A percentile compares a stretch with the other conserved stretches of the same genome.
phyloP scores from a whole-genome alignment of 2,797 vertebrate species.

The Enteromius argenteus region DNA sequence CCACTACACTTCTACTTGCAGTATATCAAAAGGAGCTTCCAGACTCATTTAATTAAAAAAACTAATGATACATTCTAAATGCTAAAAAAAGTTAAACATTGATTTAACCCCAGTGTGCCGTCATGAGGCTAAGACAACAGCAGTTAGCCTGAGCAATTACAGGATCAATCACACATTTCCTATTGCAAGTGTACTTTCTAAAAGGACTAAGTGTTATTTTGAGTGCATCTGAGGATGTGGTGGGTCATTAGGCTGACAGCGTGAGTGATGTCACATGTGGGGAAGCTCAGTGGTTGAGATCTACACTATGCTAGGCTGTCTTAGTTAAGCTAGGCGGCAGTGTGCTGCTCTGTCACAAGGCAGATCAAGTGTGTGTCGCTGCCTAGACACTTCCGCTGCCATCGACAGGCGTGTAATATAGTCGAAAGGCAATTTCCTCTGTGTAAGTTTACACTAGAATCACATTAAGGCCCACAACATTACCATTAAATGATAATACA shows the following conservation, averaged over 20 bases:
- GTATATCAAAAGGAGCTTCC: background rate
- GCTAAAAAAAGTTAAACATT: background rate
- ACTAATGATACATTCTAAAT: background rate
- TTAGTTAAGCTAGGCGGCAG: background rate
- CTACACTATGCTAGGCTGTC: background rate
- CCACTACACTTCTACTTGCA: background rate
- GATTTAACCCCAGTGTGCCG: background rate
- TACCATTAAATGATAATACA: background rate
- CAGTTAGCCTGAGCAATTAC: conserved; percentile 41
- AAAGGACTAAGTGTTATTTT: conserved; percentile 38
- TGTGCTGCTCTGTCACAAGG: conserved; percentile 37
- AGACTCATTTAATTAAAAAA: background rate
- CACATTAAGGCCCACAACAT: background rate
- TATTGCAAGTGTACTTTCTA: conserved; percentile 20
- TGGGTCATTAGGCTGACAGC: conserved; percentile 34
- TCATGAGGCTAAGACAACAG: conserved; percentile 30
- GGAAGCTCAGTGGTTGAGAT: conserved; percentile 26
- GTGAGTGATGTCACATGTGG: conserved; percentile 34
- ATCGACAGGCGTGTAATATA: conserved; percentile 37
- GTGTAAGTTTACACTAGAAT: conserved; percentile 1
- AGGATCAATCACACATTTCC: conserved; percentile 39
- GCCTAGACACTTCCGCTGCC: conserved; percentile 44
- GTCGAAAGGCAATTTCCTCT: conserved; percentile 34
- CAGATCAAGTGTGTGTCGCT: conserved; percentile 33
- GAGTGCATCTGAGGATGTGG: conserved; percentile 37